Base-by-base conservation (phyloP, 2,797 vertebrate genomes). In the Vespertilio murinus region DNA sequence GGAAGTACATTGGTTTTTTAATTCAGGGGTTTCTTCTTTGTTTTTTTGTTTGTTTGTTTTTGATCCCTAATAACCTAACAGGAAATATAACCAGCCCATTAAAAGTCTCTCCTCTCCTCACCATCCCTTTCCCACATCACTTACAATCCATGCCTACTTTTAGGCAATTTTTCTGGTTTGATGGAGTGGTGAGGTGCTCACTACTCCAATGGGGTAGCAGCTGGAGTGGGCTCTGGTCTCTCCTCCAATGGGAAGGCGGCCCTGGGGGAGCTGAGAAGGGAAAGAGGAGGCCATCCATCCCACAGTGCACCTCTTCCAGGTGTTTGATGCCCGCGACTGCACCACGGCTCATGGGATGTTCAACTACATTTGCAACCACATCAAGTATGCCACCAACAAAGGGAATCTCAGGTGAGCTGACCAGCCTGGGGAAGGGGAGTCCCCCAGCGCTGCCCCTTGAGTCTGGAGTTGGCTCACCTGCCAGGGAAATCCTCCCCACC, bases 351-450 rank as follows among this genome's bases (percentile, higher is more conserved):
- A 99, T 0, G 99, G 99, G 95, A 99, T 99, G 99, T 99, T 99
- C 98, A 99, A 99, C 97, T 99, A 99, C 95, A 99, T 99, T 98
- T 99, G 99, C 96, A 99, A 99, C 98, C 99, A 99, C 97, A 98
- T 99, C 98, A 99, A 99, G 97, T 99, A 99, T 0, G 99, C 99
- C 97, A 99, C 99, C 97, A 99, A 99, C 98, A 99, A 99, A 98
- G 99, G 99, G 38, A 99, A 99, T 97, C 98, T 99, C 98, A 99
- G 99, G 99, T 99, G 96, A 98, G 97, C 74, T 35, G 20, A 3
- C 59, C 59, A 0, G 38, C 59, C 2, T 14, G 10, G 16, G 30
- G 65, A 8, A 2, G 38, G 33, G 16, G 40, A 8, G 8, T n/a
- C 71, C 1, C 61, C 1, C 5, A 9, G 14, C 7, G 0, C 0